Evolutionary conservation across 2,113 vertebrate species (phyloP).

Genomic region (Oncorhynchus nerka): DNA sequence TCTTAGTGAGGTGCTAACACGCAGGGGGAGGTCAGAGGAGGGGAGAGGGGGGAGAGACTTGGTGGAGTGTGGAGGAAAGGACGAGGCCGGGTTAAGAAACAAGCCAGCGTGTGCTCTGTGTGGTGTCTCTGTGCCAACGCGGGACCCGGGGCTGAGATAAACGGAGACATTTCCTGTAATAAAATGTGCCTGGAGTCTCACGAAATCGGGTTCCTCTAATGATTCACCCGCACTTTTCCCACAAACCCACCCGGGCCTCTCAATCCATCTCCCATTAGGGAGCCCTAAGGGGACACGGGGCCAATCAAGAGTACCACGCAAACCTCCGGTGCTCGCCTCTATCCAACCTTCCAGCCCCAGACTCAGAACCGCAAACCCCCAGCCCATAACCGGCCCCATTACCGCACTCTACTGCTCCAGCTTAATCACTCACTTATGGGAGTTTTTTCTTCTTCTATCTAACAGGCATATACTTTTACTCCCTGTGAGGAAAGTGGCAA

Average conservation of each 20-base stretch:
- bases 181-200: slow-evolving; percentile 32
- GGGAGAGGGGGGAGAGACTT: neutral
- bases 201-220: slow-evolving; percentile 15
- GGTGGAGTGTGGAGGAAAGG: neutral
- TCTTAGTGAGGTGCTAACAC: neutral
- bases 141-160: neutral
- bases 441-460: slow-evolving; percentile 28
- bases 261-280: neutral
- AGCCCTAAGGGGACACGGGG: neutral
- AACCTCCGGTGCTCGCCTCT: neutral
- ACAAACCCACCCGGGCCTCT: neutral
- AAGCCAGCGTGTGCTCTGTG: slow-evolving; percentile 3
- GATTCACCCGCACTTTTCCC: neutral
- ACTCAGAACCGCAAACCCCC: slow-evolving; percentile 3
- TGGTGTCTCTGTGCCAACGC: neutral
- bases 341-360: slow-evolving; percentile 24
- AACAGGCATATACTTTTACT: slow-evolving; percentile 57
- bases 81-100: slow-evolving; percentile 5
- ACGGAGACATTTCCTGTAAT: slow-evolving; percentile 37
- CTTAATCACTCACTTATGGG: slow-evolving; percentile 68
- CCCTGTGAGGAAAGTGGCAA: slow-evolving; percentile 51
- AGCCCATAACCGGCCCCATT: slow-evolving; percentile 35
- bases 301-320: slow-evolving; percentile 22
- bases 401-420: slow-evolving; percentile 38
- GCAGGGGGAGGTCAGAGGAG: neutral